Conservation (phyloP, 1,140 invertebrate species). For the Oppia nitens region DNA sequence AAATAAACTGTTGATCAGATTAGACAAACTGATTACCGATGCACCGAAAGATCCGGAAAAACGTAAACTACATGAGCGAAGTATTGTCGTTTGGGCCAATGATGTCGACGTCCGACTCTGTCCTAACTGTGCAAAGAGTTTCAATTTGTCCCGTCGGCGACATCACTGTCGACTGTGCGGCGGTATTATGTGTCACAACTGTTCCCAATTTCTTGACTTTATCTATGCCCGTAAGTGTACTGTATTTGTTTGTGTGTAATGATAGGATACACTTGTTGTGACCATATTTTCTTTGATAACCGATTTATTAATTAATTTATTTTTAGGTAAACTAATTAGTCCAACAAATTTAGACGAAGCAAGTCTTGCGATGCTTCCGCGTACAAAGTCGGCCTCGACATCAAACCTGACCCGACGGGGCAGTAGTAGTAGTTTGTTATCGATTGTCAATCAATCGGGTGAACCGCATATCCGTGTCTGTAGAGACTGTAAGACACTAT, state of each 20-base stretch:
- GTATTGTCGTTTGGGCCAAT: slow-evolving; percentile 80
- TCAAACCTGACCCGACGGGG: slow-evolving; percentile 20
- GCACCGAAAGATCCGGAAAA: slow-evolving; percentile 35
- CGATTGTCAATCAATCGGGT: slow-evolving; percentile 31
- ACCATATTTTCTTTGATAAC: too few relatives aligned
- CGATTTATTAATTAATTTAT: neutral
- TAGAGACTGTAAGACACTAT: slow-evolving; percentile 53
- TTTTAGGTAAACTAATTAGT: neutral
- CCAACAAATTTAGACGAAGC: neutral
- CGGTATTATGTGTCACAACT: slow-evolving; percentile 81
- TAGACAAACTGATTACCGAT: slow-evolving; percentile 75
- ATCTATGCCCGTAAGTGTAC: slow-evolving; percentile 56
- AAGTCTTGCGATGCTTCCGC: neutral
- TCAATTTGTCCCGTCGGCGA: slow-evolving; percentile 61
- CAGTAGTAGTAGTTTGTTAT: slow-evolving; percentile 28
- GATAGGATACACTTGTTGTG: neutral
- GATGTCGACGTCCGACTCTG: slow-evolving; percentile 75
- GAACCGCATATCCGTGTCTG: slow-evolving; percentile 51
- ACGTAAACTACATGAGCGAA: slow-evolving; percentile 39
- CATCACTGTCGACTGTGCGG: slow-evolving; percentile 95
- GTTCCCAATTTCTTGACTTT: slow-evolving; percentile 70
- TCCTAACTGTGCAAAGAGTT: slow-evolving; percentile 71
- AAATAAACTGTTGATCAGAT: slow-evolving; percentile 80
- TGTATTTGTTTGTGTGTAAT: slow-evolving; percentile 8
- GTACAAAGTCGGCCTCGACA: too few relatives aligned